Evolutionary conservation across 30 jellyfish, hydroid and myxozoan genomes (phyloP).

Genomic region (Aurelia sp.): DNA sequence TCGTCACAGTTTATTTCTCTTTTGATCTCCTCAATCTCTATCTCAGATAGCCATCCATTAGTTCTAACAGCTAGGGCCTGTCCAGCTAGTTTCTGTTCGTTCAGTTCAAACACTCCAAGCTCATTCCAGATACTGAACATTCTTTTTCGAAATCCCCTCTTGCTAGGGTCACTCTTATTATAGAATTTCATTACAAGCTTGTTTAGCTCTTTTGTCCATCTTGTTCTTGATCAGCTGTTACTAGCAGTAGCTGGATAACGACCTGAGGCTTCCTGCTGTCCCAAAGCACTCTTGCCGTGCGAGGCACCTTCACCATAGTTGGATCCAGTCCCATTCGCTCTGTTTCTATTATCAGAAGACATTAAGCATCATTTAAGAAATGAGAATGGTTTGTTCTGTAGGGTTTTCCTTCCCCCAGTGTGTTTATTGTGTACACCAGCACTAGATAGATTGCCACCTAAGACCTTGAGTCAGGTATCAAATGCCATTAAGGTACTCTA

Average conservation of each 20-base stretch:
- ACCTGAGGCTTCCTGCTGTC: conserved; percentile 51
- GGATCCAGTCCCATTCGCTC: conserved; percentile 63
- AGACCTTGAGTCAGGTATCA: conserved; percentile 15
- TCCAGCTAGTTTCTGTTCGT: conserved; percentile 49
- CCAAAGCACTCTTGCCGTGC: conserved; percentile 52
- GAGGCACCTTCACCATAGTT: conserved; percentile 39
- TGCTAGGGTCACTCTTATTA: conserved; percentile 25
- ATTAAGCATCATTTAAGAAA: conserved; percentile 18
- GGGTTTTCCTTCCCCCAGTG: conserved; percentile 43
- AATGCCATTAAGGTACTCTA: background rate
- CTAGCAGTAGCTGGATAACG: conserved; percentile 58
- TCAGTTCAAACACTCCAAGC: conserved; percentile 31
- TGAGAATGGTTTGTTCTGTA: conserved; percentile 40
- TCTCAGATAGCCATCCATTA: conserved; percentile 23
- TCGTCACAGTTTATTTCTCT: conserved; percentile 11
- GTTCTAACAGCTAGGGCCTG: conserved; percentile 39
- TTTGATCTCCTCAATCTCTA: conserved; percentile 33
- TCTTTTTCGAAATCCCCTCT: conserved; percentile 41
- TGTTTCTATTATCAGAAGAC: conserved; percentile 31
- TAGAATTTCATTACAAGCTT: conserved; percentile 53
- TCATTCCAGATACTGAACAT: conserved; percentile 31
- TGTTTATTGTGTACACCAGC: conserved; percentile 49
- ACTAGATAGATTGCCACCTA: conserved; percentile 49
- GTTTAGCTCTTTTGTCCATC: conserved; percentile 36
- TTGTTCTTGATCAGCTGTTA: conserved; percentile 32